Evolutionary conservation across 1,140 invertebrate species (phyloP).

Genomic region (Drosophila lacertosa): DNA sequence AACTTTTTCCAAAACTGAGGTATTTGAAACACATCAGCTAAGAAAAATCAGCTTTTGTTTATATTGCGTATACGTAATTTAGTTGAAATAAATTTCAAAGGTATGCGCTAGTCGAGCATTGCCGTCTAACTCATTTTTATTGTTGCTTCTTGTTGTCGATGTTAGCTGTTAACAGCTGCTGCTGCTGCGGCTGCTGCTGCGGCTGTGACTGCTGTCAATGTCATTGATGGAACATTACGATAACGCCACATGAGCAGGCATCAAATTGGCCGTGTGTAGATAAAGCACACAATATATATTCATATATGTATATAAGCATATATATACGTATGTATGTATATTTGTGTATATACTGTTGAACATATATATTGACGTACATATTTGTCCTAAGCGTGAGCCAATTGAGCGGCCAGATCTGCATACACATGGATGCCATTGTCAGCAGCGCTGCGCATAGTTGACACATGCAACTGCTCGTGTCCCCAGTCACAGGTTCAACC

Average conservation of each 20-base stretch:
- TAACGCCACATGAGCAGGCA: conserved; percentile 65
- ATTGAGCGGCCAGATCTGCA: conserved; percentile 33
- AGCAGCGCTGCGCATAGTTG: conserved; percentile 9
- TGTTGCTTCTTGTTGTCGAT: conserved; percentile 20
- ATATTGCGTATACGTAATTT: no score
- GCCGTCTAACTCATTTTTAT: background rate
- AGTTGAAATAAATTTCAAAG: no score
- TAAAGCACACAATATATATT: background rate
- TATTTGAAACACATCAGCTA: no score
- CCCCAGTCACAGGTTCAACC: no score
- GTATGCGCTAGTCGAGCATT: no score
- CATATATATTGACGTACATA: no score
- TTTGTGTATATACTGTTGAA: conserved; percentile 16
- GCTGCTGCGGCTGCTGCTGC: conserved; percentile 21
- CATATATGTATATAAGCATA: background rate
- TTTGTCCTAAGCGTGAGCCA: conserved; percentile 31
- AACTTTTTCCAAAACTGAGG: no score
- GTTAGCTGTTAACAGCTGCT: conserved; percentile 54
- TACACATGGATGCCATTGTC: conserved; percentile 39
- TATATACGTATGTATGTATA: conserved; percentile 5
- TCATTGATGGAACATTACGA: conserved; percentile 60
- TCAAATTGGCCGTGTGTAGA: conserved; percentile 37
- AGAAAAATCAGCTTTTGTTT: no score
- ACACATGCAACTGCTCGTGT: conserved; percentile 13
- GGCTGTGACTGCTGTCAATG: conserved; percentile 62